phyloP scores from a whole-genome alignment of 2,797 vertebrate genomes.

The Adrianichthys oophorus region DNA sequence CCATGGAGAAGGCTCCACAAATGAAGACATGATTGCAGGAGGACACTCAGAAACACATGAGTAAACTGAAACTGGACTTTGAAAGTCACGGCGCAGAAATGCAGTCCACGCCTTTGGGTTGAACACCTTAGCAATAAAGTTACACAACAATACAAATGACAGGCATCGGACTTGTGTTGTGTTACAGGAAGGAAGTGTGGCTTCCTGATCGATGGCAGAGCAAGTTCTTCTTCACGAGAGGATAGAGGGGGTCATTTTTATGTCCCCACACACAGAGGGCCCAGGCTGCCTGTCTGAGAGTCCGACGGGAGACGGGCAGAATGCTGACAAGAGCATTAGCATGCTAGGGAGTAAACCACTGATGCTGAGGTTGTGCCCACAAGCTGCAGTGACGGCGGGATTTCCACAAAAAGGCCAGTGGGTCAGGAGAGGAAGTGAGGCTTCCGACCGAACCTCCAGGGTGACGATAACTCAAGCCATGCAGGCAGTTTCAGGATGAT shows the following conservation, averaged over 20 bases:
- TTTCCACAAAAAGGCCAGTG: conserved; percentile 41
- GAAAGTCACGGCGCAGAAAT: not conserved
- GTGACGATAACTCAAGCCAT: conserved; percentile 33
- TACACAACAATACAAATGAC: conserved; percentile 10
- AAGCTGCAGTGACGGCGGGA: conserved; percentile 30
- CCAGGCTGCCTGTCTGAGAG: conserved; percentile 41
- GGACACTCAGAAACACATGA: not conserved
- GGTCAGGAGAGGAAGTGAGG: conserved; percentile 52
- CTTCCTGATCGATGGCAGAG: conserved; percentile 49
- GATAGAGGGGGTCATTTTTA: conserved; percentile 36
- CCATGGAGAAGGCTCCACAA: no score
- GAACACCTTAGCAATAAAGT: conserved; percentile 8
- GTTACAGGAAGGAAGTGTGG: conserved; percentile 49
- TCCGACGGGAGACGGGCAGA: conserved; percentile 55
- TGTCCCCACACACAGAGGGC: conserved; percentile 27
- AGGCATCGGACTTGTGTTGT: conserved; percentile 27
- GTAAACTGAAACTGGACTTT: not conserved
- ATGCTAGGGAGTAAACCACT: conserved; percentile 54
- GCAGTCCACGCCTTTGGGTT: not conserved
- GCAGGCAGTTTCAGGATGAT: conserved; percentile 7
- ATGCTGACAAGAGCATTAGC: conserved; percentile 67
- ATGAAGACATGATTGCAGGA: not conserved
- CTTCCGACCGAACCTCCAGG: conserved; percentile 28
- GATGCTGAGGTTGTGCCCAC: conserved; percentile 46
- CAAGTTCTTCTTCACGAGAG: conserved; percentile 17